Evolutionary conservation across 1,140 invertebrate genomes (phyloP), one percentile per base, ranked within the genome.

Genomic region (Tetramorium parvispinum): DNA sequence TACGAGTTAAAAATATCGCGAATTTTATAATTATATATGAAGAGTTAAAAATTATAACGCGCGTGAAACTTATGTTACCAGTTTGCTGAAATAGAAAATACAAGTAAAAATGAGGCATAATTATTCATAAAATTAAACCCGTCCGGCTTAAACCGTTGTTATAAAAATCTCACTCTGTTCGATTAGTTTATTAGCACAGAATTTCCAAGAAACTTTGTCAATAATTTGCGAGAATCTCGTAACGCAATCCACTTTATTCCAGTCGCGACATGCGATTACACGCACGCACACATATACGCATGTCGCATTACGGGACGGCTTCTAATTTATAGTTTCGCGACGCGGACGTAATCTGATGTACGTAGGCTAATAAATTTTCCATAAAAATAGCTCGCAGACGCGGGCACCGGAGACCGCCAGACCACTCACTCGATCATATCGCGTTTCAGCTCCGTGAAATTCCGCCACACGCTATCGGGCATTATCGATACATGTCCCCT

Each of bases 371-470:
- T 76, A 85, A 85, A 76, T 85, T 85, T 85, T 78, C 73, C 73
- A 77, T 63, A 77, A 85, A 85, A 85, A 78, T 85, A 85, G 10
- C 37, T 63, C 46, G 27, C 16, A 43, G 37, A 86, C 40, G 75
- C 6, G 32, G 43, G n/a, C 78, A 86, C 16, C 43, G 77, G 78
- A 59, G 32, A 70, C 53, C 53, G 37, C 32, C 63, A 40, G 63
- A 82, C 76, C 77, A 81, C 55, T 86, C 77, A 55, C 65, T 86
- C 55, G 77, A 82, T 86, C 77, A 53, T 86, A 86, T 86, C 85
- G 51, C 49, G 55, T 86, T 82, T 86, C 77, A 82, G 40, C 63
- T 78, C 21, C 51, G 85, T 70, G 65, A 82, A 68, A 65, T 51
- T 55, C 16, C 46, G 7, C 63, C 53, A 18, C 66, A 71, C 46